These are phyloP conservation scores for Aquatica leii DNA, from an alignment of 2,888 invertebrate genomes.

Conservation along the genomic window DNA sequence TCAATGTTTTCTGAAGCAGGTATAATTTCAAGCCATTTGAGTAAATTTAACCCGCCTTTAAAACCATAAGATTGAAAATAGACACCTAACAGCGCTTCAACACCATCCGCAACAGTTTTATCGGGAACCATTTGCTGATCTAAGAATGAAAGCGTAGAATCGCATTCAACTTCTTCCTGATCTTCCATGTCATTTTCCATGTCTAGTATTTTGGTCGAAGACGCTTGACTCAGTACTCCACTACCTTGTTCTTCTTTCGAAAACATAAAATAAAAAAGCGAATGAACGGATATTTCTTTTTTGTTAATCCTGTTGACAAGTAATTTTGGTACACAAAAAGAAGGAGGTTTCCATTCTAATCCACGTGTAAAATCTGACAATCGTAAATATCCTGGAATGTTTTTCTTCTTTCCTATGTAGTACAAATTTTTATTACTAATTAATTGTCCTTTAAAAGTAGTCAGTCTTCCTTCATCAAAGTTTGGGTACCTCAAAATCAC, in stretches of 20 bases:
- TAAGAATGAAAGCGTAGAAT: conserved; percentile 44
- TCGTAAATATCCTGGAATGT: conserved; percentile 70
- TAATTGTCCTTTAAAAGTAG: conserved; percentile 73
- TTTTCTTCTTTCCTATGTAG: conserved; percentile 69
- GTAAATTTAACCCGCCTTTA: conserved; percentile 49
- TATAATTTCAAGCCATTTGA: conserved; percentile 63
- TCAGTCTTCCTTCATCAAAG: conserved; percentile 81
- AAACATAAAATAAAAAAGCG: conserved; percentile 63
- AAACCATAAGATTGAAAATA: conserved; percentile 68
- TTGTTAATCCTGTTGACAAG: conserved; percentile 60
- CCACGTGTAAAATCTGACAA: conserved; percentile 70
- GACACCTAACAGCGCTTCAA: conserved; percentile 86
- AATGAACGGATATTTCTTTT: conserved; percentile 60
- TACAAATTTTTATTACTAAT: conserved; percentile 89
- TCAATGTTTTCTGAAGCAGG: conserved; percentile 51
- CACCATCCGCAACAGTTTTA: conserved; percentile 81
- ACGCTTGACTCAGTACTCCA: conserved; percentile 47
- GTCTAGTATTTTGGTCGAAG: conserved; percentile 34
- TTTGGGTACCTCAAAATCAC: conserved; percentile 74
- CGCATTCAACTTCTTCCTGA: conserved; percentile 31
- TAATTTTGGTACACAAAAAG: conserved; percentile 69
- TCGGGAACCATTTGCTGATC: conserved; percentile 64
- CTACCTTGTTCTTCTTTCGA: conserved; percentile 59
- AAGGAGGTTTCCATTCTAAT: conserved; percentile 81
- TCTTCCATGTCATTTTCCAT: conserved; percentile 36